These are phyloP conservation scores for Clarias platycephalus DNA, from an alignment of 2,797 vertebrate species.

Conservation along the genomic window DNA sequence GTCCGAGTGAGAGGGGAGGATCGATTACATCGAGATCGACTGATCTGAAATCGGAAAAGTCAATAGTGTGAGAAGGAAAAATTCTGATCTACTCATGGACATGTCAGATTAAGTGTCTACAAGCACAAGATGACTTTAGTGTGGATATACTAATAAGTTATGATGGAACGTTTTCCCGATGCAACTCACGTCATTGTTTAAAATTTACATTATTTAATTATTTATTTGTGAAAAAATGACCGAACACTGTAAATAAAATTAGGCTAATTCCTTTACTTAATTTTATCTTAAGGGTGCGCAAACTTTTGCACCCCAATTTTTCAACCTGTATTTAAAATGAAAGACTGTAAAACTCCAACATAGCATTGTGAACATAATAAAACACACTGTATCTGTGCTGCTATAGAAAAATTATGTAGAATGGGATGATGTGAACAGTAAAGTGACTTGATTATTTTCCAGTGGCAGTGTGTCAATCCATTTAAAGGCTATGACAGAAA, in stretches of 20 bases:
- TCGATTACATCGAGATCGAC: not conserved
- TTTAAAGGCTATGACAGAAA: not conserved
- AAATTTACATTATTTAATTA: too few species aligned
- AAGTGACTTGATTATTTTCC: not conserved
- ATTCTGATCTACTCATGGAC: not conserved
- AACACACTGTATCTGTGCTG: not conserved
- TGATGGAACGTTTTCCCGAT: not conserved
- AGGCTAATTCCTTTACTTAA: too few species aligned
- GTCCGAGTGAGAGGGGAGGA: not conserved
- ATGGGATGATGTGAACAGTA: not conserved
- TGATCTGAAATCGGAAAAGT: not conserved
- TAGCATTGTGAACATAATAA: not conserved
- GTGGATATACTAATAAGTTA: not conserved
- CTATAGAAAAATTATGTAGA: not conserved
- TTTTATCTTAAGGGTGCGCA: not conserved
- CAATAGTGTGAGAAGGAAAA: not conserved
- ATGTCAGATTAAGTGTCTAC: not conserved
- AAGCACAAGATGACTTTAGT: not conserved
- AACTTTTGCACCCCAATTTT: not conserved
- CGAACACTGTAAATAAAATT: not conserved
- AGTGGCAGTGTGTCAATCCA: not conserved
- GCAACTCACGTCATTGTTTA: not conserved
- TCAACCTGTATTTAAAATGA: not conserved
- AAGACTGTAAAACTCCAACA: not conserved
- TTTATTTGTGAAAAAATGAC: not conserved